phyloP scores from a whole-genome alignment of 2,888 invertebrate genomes.

The Cryptus armator region DNA sequence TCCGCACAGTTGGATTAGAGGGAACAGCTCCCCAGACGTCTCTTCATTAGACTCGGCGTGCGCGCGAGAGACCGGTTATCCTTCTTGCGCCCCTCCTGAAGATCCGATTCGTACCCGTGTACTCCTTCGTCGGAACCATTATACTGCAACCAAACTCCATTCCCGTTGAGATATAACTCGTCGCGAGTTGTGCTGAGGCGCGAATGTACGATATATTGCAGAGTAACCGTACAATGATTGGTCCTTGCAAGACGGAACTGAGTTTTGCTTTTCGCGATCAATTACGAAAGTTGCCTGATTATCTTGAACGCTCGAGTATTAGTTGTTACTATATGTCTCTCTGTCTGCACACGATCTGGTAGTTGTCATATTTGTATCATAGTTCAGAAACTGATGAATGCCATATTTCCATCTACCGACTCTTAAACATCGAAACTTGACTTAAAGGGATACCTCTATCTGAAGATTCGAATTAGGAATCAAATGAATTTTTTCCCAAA shows the following conservation, averaged over 20 bases:
- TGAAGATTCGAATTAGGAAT: not conserved
- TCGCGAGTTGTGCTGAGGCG: not conserved
- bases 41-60: slow-evolving; percentile 80
- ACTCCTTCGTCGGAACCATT: slow-evolving; percentile 42
- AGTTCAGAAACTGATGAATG: not conserved
- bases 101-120: slow-evolving; percentile 62
- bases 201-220: not conserved
- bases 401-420: not conserved
- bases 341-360: not conserved
- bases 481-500: not conserved
- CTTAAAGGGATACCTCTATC: no score
- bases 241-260: not conserved
- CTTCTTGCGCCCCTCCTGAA: slow-evolving; percentile 62
- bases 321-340: not conserved
- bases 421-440: no score
- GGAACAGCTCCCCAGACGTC: slow-evolving; percentile 82
- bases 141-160: slow-evolving; percentile 63
- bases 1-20: slow-evolving; percentile 81
- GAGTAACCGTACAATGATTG: not conserved
- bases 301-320: not conserved
- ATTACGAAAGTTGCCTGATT: not conserved
- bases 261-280: not conserved
- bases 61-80: slow-evolving; percentile 74
- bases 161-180: slow-evolving; percentile 33
- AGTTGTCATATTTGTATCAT: not conserved